phyloP scores from a whole-genome alignment of 92 coral and sea anemone genomes.

The Paragorgia papillata region DNA sequence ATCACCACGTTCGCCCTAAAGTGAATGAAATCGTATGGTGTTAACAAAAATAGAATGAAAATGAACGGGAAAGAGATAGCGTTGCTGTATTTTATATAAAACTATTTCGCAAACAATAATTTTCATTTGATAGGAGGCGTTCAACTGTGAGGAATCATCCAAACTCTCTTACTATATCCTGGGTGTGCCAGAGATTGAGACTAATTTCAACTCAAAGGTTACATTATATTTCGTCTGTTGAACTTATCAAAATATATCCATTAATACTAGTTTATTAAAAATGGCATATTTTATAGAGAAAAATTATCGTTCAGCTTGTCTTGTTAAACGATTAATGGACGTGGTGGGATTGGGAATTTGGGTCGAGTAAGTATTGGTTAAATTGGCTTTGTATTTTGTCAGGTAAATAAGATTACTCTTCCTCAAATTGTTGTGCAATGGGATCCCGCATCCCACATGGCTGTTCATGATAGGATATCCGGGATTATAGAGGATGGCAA shows the following conservation, averaged over 20 bases:
- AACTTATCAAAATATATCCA: no score
- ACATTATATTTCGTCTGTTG: conserved; percentile 40
- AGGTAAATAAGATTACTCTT: conserved; percentile 61
- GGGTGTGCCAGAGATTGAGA: conserved; percentile 53
- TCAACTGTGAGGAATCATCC: conserved; percentile 65
- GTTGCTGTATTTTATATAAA: no score
- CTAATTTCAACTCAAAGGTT: conserved; percentile 17
- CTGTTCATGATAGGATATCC: conserved; percentile 82
- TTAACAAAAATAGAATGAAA: no score
- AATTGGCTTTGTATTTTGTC: neutral
- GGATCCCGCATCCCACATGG: conserved; percentile 90
- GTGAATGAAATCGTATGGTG: no score
- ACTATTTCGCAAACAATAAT: no score
- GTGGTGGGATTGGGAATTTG: no score
- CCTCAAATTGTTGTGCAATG: conserved; percentile 68
- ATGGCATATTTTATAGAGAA: no score
- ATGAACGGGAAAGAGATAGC: no score
- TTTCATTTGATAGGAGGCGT: conserved; percentile 66
- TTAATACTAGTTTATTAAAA: no score
- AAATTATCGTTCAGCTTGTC: no score
- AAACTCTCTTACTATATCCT: conserved; percentile 59
- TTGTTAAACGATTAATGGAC: no score
- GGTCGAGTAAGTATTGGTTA: neutral
- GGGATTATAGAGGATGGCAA: conserved; percentile 77
- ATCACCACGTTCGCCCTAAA: no score